Base-by-base conservation (phyloP, 2,113 vertebrate species). In the Zootoca vivipara region DNA sequence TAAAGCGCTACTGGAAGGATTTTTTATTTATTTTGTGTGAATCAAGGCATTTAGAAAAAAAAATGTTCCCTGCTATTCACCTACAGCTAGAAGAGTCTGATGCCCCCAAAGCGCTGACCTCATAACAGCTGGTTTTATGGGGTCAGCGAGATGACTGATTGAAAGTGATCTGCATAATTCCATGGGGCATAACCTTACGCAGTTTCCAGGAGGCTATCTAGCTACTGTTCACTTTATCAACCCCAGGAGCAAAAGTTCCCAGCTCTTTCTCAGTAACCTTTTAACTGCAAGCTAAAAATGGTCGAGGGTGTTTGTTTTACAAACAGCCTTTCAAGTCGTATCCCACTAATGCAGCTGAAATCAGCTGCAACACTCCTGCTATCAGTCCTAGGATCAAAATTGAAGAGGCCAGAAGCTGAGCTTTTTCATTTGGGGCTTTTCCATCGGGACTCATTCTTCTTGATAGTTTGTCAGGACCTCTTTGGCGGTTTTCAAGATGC, bases 81-180 rank as follows among this genome's bases (percentile, higher is more conserved):
- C 56, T 69, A 33, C 42, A 69, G 72, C 67, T 83, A 75, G 26
- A 35, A 13, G 30, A 67, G 40, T 38, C 58, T 77, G 40, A 28
- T n/a, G 35, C 26, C 64, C 24, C 72, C 16, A 82, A 24, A 12
- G 80, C 58, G 22, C 30, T 83, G 33, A 69, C 81, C 62, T 83
- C 80, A n/a, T 77, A 42, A 88, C 30, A 67, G 80, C 58, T 88
- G 62, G n/a, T 35, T 67, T 69, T 88, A 88, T 69, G 73, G 42
- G 81, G 74, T 88, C 87, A 83, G 72, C 62, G 28, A 83, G 72
- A 83, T 67, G 87, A 69, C 9, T 83, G 81, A 83, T 88, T 69
- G 81, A 83, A 38, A 56, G 24, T 20, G 33, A 77, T 88, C 64
- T 83, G 62, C 40, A 56, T 83, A 78, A 78, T 83, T 88, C 81